Evolutionary conservation across 2,888 invertebrate genomes (phyloP), one percentile per base, ranked within the genome.

Genomic region (Drosophila atroscutellata): DNA sequence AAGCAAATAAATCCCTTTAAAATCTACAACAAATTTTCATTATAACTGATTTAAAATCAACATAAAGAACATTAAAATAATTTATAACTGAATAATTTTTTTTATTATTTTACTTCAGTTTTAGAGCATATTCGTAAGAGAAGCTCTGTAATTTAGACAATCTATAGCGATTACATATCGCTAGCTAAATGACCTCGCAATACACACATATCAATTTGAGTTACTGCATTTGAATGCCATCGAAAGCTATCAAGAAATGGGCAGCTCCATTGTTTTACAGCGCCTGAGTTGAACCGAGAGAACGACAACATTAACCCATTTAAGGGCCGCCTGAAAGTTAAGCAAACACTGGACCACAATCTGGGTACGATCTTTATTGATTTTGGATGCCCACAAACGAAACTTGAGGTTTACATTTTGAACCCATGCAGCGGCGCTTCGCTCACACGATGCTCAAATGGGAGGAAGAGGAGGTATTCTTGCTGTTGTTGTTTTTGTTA

Each of bases 311-410:
- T 83, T 83, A 83, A 84, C 87, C 83, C 83, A 87, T 84, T 86
- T 83, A 76, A 76, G 51, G 73, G 82, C 34, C 63, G 68, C 62
- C 63, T 61, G 65, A 80, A 79, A 80, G 68, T 67, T 80, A 69
- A 77, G 81, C 81, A 72, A 80, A 77, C 72, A 78, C 80, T 72
- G 80, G 54, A 28, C 45, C 62, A 57, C 81, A 88, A 85, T 85
- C 89, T 76, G 81, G 58, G 67, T 70, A 74, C 72, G 77, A 86
- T 89, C 89, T 86, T 86, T 86, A 86, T 86, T 86, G 89, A 86
- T 89, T 86, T 89, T 81, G 86, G 86, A 73, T 89, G 74, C 79
- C 60, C 70, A 69, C 36, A 47, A 51, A 64, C 39, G 55, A 50
- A 62, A 61, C 55, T 59, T 60, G 47, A 67, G 45, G 66, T 18